These are phyloP conservation scores for Cherax quadricarinatus DNA, from an alignment of 1,140 invertebrate species.

Conservation along the genomic window DNA sequence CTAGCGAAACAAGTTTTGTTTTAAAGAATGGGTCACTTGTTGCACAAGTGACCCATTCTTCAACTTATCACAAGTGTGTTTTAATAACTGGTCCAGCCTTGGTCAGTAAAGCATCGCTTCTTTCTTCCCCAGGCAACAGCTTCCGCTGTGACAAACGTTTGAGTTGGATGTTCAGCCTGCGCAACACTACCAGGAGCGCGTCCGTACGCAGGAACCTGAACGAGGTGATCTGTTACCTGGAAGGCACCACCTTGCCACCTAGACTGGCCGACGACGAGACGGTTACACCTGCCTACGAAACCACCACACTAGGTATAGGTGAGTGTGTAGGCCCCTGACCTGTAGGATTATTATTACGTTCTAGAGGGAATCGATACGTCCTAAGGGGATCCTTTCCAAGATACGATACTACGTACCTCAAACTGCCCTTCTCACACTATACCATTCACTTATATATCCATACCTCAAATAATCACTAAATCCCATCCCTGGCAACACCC, in stretches of 20 bases:
- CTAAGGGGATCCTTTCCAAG: too few species aligned
- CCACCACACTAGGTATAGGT: conserved; percentile 72
- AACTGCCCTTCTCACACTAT: too few species aligned
- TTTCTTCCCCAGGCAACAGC: conserved; percentile 82
- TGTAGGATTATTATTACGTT: neutral
- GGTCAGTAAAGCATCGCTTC: neutral
- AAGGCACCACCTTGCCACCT: conserved; percentile 63
- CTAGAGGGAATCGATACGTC: neutral
- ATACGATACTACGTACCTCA: too few species aligned
- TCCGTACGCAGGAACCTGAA: conserved; percentile 83
- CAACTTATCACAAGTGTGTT: too few species aligned
- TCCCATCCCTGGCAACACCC: too few species aligned
- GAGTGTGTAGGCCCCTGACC: neutral
- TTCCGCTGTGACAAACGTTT: conserved; percentile 88
- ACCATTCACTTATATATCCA: too few species aligned
- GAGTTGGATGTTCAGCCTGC: conserved; percentile 85
- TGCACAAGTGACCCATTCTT: too few species aligned
- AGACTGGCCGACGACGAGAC: conserved; percentile 67
- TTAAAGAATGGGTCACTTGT: too few species aligned
- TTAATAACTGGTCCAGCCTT: too few species aligned
- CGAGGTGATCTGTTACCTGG: conserved; percentile 82
- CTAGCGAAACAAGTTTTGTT: too few species aligned
- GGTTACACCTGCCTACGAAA: conserved; percentile 65
- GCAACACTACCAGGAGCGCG: conserved; percentile 84
- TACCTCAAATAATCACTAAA: too few species aligned